Percentiles rank a stretch among this genome's conserved stretches.
phyloP scores from a whole-genome alignment of 2,113 vertebrate genomes.

The Eptesicus fuscus region DNA sequence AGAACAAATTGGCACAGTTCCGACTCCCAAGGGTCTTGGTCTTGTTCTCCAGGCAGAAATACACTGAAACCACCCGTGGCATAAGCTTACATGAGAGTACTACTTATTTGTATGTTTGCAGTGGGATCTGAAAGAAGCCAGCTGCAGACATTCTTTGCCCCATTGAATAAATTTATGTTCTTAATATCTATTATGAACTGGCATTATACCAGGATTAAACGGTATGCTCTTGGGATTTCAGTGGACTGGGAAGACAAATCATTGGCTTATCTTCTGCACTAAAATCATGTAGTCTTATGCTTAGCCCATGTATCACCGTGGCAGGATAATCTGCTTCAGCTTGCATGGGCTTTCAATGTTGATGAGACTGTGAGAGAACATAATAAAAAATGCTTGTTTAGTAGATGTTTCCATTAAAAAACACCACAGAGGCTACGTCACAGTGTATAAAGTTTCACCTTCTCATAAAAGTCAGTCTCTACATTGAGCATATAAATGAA shows the following conservation, averaged over 20 bases:
- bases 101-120: constrained; percentile 30
- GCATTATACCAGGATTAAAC: constrained; percentile 51
- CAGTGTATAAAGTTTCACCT: not conserved
- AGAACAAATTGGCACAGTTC: not conserved
- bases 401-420: constrained; percentile 54
- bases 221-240: not conserved
- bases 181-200: constrained; percentile 57
- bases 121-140: constrained; percentile 46
- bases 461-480: not conserved
- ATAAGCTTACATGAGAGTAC: not conserved
- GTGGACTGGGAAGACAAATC: constrained; percentile 48
- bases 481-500: not conserved
- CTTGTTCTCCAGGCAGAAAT: not conserved
- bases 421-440: not conserved
- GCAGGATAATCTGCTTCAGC: constrained; percentile 57
- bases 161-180: constrained; percentile 51
- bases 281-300: constrained; percentile 56
- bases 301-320: constrained; percentile 59
- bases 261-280: constrained; percentile 48
- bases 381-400: constrained; percentile 38
- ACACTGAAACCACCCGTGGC: not conserved
- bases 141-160: constrained; percentile 52
- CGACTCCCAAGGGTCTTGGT: not conserved
- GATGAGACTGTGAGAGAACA: constrained; percentile 33
- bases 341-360: not conserved